A percentile compares a stretch with the other conserved stretches of the same genome.
Conservation (phyloP, 2,888 invertebrate species). For the Abrostola triplasia region DNA sequence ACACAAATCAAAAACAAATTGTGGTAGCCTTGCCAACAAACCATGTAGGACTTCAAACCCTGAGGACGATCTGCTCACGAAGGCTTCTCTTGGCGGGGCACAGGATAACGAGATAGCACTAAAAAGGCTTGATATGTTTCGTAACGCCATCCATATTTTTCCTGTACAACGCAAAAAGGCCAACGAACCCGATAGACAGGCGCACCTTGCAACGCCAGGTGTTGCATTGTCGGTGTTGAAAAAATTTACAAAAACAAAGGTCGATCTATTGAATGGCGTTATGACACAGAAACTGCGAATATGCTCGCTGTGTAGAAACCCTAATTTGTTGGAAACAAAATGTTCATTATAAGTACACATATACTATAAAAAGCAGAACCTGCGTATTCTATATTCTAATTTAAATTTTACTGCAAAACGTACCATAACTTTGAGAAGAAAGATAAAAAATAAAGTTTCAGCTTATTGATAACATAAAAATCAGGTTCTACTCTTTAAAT, state of each 20-base stretch:
- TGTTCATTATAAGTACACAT: slow-evolving; percentile 28
- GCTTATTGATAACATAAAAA: background rate
- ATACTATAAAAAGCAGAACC: slow-evolving; percentile 42
- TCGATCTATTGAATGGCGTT: slow-evolving; percentile 65
- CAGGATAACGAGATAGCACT: slow-evolving; percentile 64
- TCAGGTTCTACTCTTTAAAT: slow-evolving; percentile 41
- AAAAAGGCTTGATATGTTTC: slow-evolving; percentile 64
- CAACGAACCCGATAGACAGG: slow-evolving; percentile 60
- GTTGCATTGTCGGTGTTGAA: slow-evolving; percentile 57
- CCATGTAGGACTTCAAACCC: slow-evolving; percentile 78
- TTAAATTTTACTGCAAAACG: background rate
- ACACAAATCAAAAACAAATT: slow-evolving; percentile 54
- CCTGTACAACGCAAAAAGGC: slow-evolving; percentile 53
- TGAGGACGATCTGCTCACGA: slow-evolving; percentile 79
- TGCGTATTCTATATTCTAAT: slow-evolving; percentile 16
- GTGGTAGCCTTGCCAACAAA: slow-evolving; percentile 81
- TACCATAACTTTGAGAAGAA: background rate
- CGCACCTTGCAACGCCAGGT: slow-evolving; percentile 57
- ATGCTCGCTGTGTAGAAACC: slow-evolving; percentile 44
- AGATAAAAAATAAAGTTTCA: background rate
- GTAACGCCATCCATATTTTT: slow-evolving; percentile 67
- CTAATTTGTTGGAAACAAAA: slow-evolving; percentile 48
- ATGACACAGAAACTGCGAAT: slow-evolving; percentile 60
- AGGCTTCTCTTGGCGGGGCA: slow-evolving; percentile 74
- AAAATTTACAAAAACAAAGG: slow-evolving; percentile 58